Evolutionary conservation across 1,140 invertebrate species (phyloP).

Genomic region (Neotoxoptera formosana): DNA sequence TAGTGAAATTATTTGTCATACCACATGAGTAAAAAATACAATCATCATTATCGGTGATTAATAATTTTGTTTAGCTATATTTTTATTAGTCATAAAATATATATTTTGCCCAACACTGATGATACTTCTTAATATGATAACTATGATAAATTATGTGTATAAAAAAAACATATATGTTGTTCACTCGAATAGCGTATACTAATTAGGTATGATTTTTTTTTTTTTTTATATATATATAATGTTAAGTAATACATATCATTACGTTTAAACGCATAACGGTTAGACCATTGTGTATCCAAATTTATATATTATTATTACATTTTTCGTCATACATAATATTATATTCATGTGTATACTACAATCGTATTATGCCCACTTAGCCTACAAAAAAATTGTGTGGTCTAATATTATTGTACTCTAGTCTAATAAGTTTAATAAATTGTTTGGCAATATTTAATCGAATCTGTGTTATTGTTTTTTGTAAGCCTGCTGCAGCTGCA

Average conservation of each 20-base stretch:
- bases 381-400: constrained; percentile 15
- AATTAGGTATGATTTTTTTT: background rate
- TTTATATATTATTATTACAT: constrained; percentile 4
- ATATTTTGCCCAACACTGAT: background rate
- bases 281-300: constrained; percentile 33
- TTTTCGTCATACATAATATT: background rate
- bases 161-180: background rate
- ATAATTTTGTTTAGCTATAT: background rate
- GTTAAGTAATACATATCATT: constrained; percentile 53
- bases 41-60: background rate
- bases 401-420: background rate
- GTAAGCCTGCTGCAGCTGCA: background rate
- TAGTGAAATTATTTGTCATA: background rate
- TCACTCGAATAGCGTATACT: background rate
- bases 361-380: constrained; percentile 28
- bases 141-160: background rate
- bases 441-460: constrained; percentile 45
- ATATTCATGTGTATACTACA: background rate
- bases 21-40: background rate
- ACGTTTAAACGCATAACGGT: constrained; percentile 39
- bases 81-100: background rate
- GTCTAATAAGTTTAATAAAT: constrained; percentile 36
- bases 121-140: constrained; percentile 20
- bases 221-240: background rate
- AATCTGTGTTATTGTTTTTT: background rate